Conservation (phyloP, 2,797 vertebrate genomes). For the Alca torda region DNA sequence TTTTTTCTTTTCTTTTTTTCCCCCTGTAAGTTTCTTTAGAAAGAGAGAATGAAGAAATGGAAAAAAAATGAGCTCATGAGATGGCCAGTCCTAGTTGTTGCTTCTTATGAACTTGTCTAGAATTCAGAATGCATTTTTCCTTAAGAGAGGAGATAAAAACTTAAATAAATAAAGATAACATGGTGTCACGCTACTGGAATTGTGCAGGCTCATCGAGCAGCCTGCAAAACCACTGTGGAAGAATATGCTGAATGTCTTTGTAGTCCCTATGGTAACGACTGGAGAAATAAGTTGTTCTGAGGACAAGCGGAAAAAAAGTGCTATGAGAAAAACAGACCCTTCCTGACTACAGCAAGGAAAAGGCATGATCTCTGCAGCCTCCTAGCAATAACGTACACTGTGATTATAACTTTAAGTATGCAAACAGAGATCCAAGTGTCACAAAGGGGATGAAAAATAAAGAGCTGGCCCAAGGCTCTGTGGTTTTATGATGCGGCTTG, state of each 20-base stretch:
- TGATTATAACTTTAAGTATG: background rate
- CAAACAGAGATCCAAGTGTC: conserved; percentile 46
- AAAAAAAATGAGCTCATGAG: background rate
- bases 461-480: background rate
- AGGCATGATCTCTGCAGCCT: conserved; percentile 8
- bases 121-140: background rate
- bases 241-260: conserved; percentile 23
- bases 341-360: conserved; percentile 44
- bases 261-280: conserved; percentile 59
- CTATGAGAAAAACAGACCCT: conserved; percentile 66
- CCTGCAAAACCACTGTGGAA: conserved; percentile 7
- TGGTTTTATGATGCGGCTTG: background rate
- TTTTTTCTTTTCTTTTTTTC: fast-evolving
- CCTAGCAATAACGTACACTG: background rate
- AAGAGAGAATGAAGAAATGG: background rate
- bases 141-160: background rate
- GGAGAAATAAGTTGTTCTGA: conserved; percentile 52
- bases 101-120: background rate
- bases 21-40: background rate
- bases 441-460: conserved; percentile 49
- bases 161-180: conserved; percentile 32
- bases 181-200: background rate
- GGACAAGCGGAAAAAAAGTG: conserved; percentile 57
- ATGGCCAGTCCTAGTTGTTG: background rate
- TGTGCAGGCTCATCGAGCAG: background rate